Conservation (phyloP, 2,797 vertebrate genomes). For the Apogon hyalosoma region DNA sequence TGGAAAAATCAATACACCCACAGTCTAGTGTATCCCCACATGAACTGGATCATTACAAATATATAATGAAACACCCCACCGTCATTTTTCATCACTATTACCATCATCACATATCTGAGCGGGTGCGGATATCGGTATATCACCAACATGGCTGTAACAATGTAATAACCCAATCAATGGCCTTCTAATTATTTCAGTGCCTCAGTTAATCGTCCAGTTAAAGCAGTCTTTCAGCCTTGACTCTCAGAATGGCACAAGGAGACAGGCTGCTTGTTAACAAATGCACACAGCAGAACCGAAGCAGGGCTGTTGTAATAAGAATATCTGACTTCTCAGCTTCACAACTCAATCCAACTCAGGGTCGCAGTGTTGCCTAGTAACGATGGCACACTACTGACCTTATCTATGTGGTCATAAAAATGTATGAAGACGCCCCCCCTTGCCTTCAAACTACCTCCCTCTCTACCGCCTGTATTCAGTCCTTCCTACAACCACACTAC, state of each 20-base stretch:
- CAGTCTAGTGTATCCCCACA: conserved; percentile 73
- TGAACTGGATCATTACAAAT: conserved; percentile 79
- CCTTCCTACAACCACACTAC: conserved; percentile 58
- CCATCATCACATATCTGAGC: conserved; percentile 49
- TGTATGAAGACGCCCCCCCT: conserved; percentile 82
- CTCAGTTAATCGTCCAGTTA: conserved; percentile 70
- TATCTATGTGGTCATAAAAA: conserved; percentile 90
- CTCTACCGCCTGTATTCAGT: conserved; percentile 55
- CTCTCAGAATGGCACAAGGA: conserved; percentile 52
- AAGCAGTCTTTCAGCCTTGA: conserved; percentile 66
- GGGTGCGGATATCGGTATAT: conserved; percentile 33
- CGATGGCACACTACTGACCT: conserved; percentile 88
- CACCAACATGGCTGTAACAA: conserved; percentile 58
- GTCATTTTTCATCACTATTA: conserved; percentile 69
- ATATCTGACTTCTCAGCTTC: conserved; percentile 86
- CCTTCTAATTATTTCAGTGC: conserved; percentile 72
- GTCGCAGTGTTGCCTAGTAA: conserved; percentile 89
- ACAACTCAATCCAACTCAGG: conserved; percentile 86
- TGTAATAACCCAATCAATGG: conserved; percentile 75
- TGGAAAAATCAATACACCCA: conserved; percentile 79
- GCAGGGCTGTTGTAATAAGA: conserved; percentile 76
- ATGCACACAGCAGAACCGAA: conserved; percentile 66
- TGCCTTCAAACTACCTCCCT: conserved; percentile 53
- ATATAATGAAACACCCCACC: conserved; percentile 68
- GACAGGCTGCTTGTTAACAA: conserved; percentile 74